These are phyloP conservation scores for Spilosoma lubricipeda DNA, from an alignment of 2,888 invertebrate genomes.

Conservation along the genomic window DNA sequence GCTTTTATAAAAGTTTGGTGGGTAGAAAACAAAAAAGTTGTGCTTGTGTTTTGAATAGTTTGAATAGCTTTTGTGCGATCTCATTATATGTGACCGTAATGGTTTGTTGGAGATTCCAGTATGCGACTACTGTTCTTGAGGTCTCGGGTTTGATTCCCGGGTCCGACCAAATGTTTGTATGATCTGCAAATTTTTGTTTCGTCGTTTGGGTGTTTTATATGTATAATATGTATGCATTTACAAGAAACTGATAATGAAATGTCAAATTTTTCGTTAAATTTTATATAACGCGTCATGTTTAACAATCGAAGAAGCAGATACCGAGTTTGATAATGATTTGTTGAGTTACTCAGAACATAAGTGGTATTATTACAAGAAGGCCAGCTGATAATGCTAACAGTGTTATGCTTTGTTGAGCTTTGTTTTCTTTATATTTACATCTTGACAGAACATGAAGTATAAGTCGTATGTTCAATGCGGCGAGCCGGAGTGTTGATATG, in stretches of 20 bases:
- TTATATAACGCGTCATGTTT: no score
- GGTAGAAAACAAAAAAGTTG: conserved; percentile 54
- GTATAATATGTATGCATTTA: no score
- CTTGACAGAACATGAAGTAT: neutral
- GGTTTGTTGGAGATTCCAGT: conserved; percentile 16
- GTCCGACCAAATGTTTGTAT: no score
- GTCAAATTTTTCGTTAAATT: neutral
- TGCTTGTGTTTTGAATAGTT: conserved; percentile 47
- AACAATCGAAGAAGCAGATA: no score
- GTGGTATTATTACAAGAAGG: neutral
- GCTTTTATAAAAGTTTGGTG: conserved; percentile 60
- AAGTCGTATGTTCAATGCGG: no score
- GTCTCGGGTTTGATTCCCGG: no score
- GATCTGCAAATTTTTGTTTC: no score
- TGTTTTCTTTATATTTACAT: neutral
- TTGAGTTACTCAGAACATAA: neutral
- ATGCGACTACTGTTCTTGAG: no score
- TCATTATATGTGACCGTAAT: conserved; percentile 31
- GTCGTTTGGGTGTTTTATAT: no score
- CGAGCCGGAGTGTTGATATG: no score
- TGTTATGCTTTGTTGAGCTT: neutral
- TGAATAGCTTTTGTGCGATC: conserved; percentile 28
- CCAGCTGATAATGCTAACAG: neutral
- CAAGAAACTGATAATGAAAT: conserved; percentile 18
- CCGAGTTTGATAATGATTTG: no score